Evolutionary conservation across 1,140 invertebrate species (phyloP).

Genomic region (Dinothrombium tinctorium): DNA sequence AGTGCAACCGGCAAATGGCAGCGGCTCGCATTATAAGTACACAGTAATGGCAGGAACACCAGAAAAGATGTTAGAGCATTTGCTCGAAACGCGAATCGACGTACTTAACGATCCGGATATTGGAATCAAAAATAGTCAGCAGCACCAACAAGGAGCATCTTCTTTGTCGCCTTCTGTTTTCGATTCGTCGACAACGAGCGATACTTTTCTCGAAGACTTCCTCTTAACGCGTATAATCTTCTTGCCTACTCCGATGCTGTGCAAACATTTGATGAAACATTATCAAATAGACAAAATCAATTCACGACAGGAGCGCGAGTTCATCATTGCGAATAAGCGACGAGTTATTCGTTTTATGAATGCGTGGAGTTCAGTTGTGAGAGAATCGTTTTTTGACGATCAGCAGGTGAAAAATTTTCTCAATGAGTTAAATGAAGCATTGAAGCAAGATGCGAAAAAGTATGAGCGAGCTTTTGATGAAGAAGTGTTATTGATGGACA

Average conservation of each 20-base stretch:
- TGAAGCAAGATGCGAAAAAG: conserved; percentile 32
- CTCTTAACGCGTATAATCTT: conserved; percentile 65
- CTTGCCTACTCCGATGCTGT: conserved; percentile 48
- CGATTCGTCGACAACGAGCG: conserved; percentile 15
- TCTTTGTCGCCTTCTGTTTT: not conserved
- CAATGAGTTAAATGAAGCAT: conserved; percentile 39
- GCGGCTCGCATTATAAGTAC: conserved; percentile 32
- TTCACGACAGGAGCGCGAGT: conserved; percentile 37
- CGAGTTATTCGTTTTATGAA: conserved; percentile 53
- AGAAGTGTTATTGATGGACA: conserved; percentile 18
- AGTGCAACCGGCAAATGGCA: not conserved
- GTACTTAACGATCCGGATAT: conserved; percentile 1
- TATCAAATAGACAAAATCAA: conserved; percentile 31
- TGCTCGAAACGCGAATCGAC: conserved; percentile 47
- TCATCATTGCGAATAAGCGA: conserved; percentile 42
- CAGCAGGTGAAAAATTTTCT: conserved; percentile 14
- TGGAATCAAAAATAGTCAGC: conserved; percentile 1
- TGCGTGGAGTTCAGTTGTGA: conserved; percentile 43
- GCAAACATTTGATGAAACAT: conserved; percentile 46
- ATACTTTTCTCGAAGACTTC: conserved; percentile 60
- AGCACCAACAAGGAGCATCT: not conserved
- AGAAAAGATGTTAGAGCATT: conserved; percentile 63
- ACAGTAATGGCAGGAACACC: conserved; percentile 68
- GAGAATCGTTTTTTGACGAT: conserved; percentile 49
- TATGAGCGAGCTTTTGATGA: conserved; percentile 19